Base-by-base conservation (phyloP, 2,888 invertebrate species). In the Andrena praecox region DNA sequence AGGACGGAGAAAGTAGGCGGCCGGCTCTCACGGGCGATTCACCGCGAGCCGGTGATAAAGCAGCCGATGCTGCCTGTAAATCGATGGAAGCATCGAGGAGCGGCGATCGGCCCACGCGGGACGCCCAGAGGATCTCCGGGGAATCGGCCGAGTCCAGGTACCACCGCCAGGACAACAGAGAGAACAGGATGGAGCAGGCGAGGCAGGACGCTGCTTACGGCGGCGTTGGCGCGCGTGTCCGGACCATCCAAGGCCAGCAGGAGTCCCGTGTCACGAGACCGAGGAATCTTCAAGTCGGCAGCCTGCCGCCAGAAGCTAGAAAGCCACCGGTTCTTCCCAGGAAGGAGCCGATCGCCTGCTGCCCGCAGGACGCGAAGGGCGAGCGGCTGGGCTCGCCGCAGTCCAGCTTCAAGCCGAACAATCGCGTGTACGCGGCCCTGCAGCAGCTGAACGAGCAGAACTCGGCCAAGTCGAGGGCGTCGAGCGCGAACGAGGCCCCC, bases 1-100 rank as follows among this genome's bases (percentile, higher is more conserved):
- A 92, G 90, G 91, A 90, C 77, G 85, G 89, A 87, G 92, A 92
- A 90, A 91, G 91, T 89, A 89, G 90, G 87, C 89, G 85, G 66
- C 63, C 84, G 67, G 73, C 85, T 82, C 87, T 85, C 87, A 82
- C 80, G 83, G 82, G 67, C 77, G 86, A 82, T 80, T 76, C 80
- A 35, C 48, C 69, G 75, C 82, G 72, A 64, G 66, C 69, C 54
- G 74, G 70, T 71, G 88, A 88, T 80, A 88, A 89, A 89, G 72
- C 85, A 82, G 67, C 80, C 86, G 87, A 86, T 71, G 71, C 79
- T 60, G 82, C 71, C 63, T 84, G 83, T 80, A 85, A 87, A 85
- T 84, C 87, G 80, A 82, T 73, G 75, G 89, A 89, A 67, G 78
- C 42, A 12, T 54, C 80, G 69, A 84, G 85, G 69, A 74, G 69